A percentile compares a stretch with the other conserved stretches of the same genome.
Conservation (phyloP, 2,888 invertebrate genomes). For the Poecilobothrus nobilitatus region DNA sequence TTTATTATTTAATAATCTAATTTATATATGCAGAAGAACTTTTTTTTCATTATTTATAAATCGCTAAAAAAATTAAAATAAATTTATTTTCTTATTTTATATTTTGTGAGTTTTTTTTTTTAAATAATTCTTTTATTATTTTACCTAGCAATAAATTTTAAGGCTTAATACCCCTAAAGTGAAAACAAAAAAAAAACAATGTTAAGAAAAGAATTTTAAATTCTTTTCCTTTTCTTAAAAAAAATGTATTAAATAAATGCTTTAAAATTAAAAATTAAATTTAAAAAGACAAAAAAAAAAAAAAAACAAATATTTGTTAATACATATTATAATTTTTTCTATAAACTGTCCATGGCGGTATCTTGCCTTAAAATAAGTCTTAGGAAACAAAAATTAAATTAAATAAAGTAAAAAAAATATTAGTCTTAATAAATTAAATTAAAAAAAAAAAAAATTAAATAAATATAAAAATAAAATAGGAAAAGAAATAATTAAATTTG, state of each 20-base stretch:
- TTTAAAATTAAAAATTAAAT: constrained; percentile 13
- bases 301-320: constrained; percentile 19
- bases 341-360: constrained; percentile 7
- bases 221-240: constrained; percentile 13
- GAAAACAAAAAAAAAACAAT: constrained; percentile 14
- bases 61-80: too few relatives aligned
- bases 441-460: constrained; percentile 16
- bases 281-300: constrained; percentile 9
- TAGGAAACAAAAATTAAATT: not conserved
- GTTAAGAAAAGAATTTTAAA: constrained; percentile 16
- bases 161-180: constrained; percentile 5
- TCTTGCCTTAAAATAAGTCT: constrained; percentile 11
- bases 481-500: constrained; percentile 11
- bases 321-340: not conserved
- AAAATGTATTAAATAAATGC: constrained; percentile 16
- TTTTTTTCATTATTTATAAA: too few relatives aligned
- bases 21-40: too few relatives aligned
- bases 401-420: not conserved
- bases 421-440: constrained; percentile 2
- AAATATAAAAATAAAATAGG: constrained; percentile 21
- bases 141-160: not conserved
- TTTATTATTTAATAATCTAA: too few relatives aligned
- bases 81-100: too few relatives aligned
- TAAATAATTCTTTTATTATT: too few relatives aligned
- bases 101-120: too few relatives aligned